Base-by-base conservation (phyloP, 2,113 vertebrate species). In the Herpetotheres cachinnans region DNA sequence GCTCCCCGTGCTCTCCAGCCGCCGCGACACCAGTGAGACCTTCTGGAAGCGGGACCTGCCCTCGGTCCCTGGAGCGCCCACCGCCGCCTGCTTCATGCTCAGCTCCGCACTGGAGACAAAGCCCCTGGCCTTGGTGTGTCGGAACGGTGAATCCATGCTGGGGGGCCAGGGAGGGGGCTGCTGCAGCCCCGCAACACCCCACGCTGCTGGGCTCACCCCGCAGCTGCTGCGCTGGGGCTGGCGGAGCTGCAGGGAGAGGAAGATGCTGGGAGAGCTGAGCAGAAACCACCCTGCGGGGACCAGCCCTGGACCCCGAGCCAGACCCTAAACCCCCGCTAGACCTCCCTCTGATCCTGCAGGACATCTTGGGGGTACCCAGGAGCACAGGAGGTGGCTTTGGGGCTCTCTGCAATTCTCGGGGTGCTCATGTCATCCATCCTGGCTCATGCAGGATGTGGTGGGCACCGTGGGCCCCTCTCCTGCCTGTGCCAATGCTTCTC, bases 21-120 rank as follows among this genome's bases (percentile, higher is more conserved):
- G 49, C n/a, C 78, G 96, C 0, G 98, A 96, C 44, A 98, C 96
- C 92, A 98, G 96, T 1, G 98, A 99, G 40, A 98, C 94, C 93
- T 99, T 99, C 74, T 86, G 97, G 40, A 98, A 95, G 24, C 95
- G 93, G n/a, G 94, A 86, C 42, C 94, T 97, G 76, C 67, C 62
- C n/a, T 99, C 97, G 2, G 98, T 86, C 16, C 56, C 92, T 2
- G 82, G 86, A 0, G 96, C 52, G 0, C 26, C 62, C 14, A 84
- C 38, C 1, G 88, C 62, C 1, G 50, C 42, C 42, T 91, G 98
- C 38, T 86, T 98, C 79, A 97, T 47, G 30, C 74, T 98, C 80
- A 99, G 59, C 15, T 77, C 98, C 36, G 97, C 83, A 46, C 95
- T 99, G 86, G 98, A 97, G 78, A 89, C 77, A 71, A 92, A 87